phyloP scores from a whole-genome alignment of 2,797 vertebrate genomes.

The Poeciliopsis turneri region DNA sequence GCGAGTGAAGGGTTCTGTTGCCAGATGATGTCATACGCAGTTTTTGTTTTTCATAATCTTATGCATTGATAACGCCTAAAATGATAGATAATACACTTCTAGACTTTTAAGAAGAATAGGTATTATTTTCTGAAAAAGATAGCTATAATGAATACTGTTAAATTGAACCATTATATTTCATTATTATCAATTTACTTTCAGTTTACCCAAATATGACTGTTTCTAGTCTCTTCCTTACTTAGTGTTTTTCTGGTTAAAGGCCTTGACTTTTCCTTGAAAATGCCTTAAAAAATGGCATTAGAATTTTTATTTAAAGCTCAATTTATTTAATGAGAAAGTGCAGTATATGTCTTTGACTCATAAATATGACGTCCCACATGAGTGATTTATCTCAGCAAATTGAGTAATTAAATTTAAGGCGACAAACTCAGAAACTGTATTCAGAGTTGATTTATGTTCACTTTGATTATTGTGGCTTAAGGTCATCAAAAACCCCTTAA shows the following conservation, averaged over 20 bases:
- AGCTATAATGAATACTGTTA: neutral
- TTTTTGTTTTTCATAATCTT: neutral
- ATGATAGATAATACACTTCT: neutral
- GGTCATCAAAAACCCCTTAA: neutral
- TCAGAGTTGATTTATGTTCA: neutral
- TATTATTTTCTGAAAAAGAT: neutral
- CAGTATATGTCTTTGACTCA: neutral
- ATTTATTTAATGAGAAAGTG: neutral
- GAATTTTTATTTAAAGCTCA: neutral
- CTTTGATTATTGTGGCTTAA: neutral
- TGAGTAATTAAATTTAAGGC: neutral
- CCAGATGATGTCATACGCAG: constrained; percentile 42
- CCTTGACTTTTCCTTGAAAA: neutral
- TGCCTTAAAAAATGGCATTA: neutral
- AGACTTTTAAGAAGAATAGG: neutral
- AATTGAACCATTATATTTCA: neutral
- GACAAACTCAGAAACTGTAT: neutral
- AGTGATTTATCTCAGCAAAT: neutral
- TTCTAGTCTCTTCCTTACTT: neutral
- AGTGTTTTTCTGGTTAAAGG: neutral
- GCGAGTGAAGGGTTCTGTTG: constrained; percentile 9
- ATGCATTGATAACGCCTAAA: neutral
- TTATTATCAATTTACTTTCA: neutral
- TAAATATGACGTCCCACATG: neutral
- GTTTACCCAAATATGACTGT: neutral